Evolutionary conservation across 2,888 invertebrate species (phyloP), one percentile per base, ranked within the genome.

Genomic region (Aspidiotus rigidus): DNA sequence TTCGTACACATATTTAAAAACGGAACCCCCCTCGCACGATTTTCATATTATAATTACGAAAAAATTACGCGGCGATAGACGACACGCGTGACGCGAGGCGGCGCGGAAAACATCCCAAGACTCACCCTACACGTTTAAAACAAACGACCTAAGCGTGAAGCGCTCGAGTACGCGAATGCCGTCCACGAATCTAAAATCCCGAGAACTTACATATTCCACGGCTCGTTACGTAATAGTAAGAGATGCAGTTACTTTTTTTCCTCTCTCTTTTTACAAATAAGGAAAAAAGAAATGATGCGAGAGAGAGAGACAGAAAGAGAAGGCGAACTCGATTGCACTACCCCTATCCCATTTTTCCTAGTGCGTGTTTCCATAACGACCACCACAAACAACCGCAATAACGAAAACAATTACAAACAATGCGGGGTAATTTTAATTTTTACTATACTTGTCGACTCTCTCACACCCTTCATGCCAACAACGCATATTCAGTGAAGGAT

Each of bases 361-460:
- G 15, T 11, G 15, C 53, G 64, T 41, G 64, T 64, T 55, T 54
- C 64, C 64, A 64, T 64, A 55, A 55, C 64, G 54, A 55, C 64
- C 64, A 15, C 28, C 54, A 64, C 55, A 54, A 64, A 64, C 64
- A 64, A 64, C 64, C 64, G 54, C 64, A 49, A 64, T 64, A 40
- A 55, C 64, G 64, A 63, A 64, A 64, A 55, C 64, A 64, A 64
- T 55, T 55, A 64, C 40, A 64, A 64, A 62, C 49, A 62, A 63
- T 39, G 63, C 63, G 49, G 63, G 49, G 63, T 63, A 63, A 63
- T 63, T 63, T 63, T 63, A 28, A 63, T 53, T 63, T 63, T 53
- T 63, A 63, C 49, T 49, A 49, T 49, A 49, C 44, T 63, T 63
- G 63, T 63, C 15, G 54, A 39, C 63, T 53, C 49, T 49, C 49